Base-by-base conservation (phyloP, 2,888 invertebrate species). In the Marronus borbonicus region DNA sequence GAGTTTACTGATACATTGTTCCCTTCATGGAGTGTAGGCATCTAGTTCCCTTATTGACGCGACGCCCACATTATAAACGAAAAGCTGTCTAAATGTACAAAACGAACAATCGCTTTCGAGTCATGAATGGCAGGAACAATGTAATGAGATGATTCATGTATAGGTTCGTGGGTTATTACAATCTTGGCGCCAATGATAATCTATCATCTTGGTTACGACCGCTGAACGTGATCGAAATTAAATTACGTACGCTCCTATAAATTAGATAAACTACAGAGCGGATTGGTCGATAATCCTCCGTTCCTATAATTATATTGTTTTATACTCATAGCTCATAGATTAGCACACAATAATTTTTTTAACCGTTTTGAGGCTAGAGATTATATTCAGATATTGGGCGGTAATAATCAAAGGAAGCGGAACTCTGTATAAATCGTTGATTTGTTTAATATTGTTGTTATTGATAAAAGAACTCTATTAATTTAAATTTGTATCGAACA, bases 151-250 rank as follows among this genome's bases (percentile, higher is more conserved):
- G 69, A 69, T 69, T 69, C 69, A 69, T 69, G 31, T 50, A 50
- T 69, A 50, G 50, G 69, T 52, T 52, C 31, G n/a, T 69, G 5
- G 50, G 69, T 69, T 69, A 69, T 69, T 69, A 50, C 52, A 69
- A 69, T 69, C 24, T 49, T 52, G 69, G 69, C 69, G 69, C 69
- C 69, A 69, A 28, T 52, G 31, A 69, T 69, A 52, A 69, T 69
- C 69, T 49, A 28, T 50, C 31, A 52, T 55, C 69, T 50, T 52
- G 64, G 64, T 69, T 50, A 50, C 28, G 50, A 50, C 52, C 52
- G 52, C 50, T 17, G 50, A 50, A 68, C 68, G 50, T 69, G 50
- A 69, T 52, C 69, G 24, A 50, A 69, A 69, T 69, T 69, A 68
- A 44, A 44, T 44, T 44, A 44, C 36, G 12, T 17, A 28, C 65